A percentile compares a stretch with the other conserved stretches of the same genome.
phyloP scores from a whole-genome alignment of 2,113 vertebrate genomes.

The Urocynchramus pylzowi region DNA sequence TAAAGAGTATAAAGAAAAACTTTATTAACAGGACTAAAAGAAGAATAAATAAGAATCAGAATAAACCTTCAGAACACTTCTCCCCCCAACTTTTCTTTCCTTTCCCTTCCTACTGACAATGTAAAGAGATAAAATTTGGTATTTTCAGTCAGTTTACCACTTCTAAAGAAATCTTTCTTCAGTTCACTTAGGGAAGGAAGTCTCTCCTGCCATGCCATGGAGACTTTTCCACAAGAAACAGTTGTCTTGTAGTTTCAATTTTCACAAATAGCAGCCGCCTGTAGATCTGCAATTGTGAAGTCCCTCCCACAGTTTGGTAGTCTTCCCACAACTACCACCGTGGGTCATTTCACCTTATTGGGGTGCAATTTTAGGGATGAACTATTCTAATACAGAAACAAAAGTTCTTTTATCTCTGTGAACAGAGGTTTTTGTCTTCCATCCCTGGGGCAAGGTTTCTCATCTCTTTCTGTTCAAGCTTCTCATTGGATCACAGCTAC shows the following conservation, averaged over 20 bases:
- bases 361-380: not conserved
- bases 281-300: not conserved
- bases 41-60: not conserved
- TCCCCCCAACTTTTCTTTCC: not conserved
- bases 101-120: not conserved
- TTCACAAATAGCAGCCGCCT: fast-evolving
- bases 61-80: not conserved
- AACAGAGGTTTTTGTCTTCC: not conserved
- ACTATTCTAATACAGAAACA: not conserved
- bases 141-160: not conserved
- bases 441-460: not conserved
- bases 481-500: not conserved
- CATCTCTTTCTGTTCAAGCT: not conserved
- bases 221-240: not conserved
- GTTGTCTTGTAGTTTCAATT: not conserved
- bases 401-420: not conserved
- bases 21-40: not conserved
- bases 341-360: not conserved
- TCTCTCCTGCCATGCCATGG: not conserved
- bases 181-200: not conserved
- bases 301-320: not conserved
- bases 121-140: not conserved
- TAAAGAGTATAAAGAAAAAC: not conserved
- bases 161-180: not conserved
- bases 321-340: not conserved